phyloP scores from a whole-genome alignment of 2,888 invertebrate genomes.

The Protophormia terraenovae region DNA sequence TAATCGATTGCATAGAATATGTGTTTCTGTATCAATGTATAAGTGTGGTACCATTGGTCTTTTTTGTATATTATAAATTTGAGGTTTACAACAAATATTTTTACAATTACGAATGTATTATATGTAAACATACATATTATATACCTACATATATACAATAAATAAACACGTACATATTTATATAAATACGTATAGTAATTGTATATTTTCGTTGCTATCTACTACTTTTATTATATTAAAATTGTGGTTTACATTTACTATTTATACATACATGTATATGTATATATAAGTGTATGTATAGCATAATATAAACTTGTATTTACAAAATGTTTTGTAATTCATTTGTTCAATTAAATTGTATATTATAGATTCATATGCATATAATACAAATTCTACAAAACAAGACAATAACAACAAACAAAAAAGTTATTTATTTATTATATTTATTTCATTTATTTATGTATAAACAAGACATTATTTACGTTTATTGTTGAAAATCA shows the following conservation, averaged over 20 bases:
- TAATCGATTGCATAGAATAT: neutral
- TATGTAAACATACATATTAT: slow-evolving; percentile 11
- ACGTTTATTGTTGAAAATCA: neutral
- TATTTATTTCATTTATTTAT: neutral
- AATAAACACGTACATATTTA: neutral
- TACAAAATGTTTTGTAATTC: slow-evolving; percentile 4
- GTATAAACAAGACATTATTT: neutral
- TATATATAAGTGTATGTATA: neutral
- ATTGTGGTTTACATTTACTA: slow-evolving; percentile 10
- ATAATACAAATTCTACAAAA: neutral
- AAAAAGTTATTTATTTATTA: neutral
- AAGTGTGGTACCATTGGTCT: neutral
- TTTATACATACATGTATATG: neutral
- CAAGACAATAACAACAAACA: neutral
- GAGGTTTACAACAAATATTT: slow-evolving; percentile 3
- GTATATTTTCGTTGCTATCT: no score
- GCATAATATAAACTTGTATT: neutral
- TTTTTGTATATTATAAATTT: slow-evolving; percentile 2
- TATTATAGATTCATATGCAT: neutral
- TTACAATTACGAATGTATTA: neutral
- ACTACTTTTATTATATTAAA: slow-evolving; percentile 16
- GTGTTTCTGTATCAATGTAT: neutral
- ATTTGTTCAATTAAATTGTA: slow-evolving; percentile 5
- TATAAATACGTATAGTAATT: neutral
- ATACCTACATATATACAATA: neutral